phyloP scores from a whole-genome alignment of 64 coral and sea anemone species.

The Dendrophyllia cribrosa region DNA sequence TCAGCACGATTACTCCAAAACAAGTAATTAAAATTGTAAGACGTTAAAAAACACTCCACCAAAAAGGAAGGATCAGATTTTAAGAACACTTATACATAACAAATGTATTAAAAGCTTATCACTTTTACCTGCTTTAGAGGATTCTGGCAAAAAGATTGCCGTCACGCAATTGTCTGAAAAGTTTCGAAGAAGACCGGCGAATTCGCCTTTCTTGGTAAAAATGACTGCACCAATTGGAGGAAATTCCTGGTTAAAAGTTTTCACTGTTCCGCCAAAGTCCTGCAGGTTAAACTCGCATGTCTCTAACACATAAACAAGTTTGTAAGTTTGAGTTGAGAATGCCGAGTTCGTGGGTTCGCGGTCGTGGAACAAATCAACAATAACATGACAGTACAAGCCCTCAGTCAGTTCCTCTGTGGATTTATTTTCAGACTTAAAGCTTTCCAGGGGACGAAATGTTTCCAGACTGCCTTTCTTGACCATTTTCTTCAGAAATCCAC shows the following conservation, averaged over 20 bases:
- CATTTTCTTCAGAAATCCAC: conserved; percentile 93
- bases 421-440: conserved; percentile 28
- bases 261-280: background rate
- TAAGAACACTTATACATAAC: background rate
- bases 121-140: background rate
- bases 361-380: conserved; percentile 25
- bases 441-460: conserved; percentile 80
- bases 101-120: background rate
- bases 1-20: background rate
- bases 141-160: conserved; percentile 18
- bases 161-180: background rate
- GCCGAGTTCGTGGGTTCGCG: conserved; percentile 12
- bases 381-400: conserved; percentile 62
- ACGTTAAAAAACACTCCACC: background rate
- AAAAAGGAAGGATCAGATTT: background rate
- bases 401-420: conserved; percentile 11
- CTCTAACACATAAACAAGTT: conserved; percentile 22
- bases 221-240: conserved; percentile 43
- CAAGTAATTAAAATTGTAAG: conserved; percentile 11
- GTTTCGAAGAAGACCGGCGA: conserved; percentile 32
- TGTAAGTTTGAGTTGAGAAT: conserved; percentile 53
- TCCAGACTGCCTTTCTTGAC: conserved; percentile 89
- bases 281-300: conserved; percentile 24
- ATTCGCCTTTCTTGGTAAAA: conserved; percentile 53
- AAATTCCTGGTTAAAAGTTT: conserved; percentile 20